These are phyloP conservation scores for Trissoscelio sp. DNA, from an alignment of 2,888 invertebrate species.

Conservation along the genomic window DNA sequence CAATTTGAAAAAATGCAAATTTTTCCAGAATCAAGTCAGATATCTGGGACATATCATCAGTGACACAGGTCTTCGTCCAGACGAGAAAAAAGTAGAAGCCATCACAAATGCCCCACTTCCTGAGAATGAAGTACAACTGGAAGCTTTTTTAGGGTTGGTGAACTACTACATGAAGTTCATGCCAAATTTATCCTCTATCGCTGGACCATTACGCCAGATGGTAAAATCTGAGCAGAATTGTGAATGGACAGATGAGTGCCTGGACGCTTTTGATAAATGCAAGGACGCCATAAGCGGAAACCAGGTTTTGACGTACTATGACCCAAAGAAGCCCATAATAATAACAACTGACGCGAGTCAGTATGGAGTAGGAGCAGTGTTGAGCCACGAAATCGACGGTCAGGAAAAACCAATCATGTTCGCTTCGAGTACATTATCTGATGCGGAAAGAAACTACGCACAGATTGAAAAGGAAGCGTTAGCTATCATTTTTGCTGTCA, in stretches of 20 bases:
- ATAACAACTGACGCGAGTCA: constrained; percentile 78
- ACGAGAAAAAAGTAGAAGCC: constrained; percentile 18
- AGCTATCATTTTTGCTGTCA: constrained; percentile 72
- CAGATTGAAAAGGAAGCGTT: constrained; percentile 74
- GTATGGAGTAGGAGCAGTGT: constrained; percentile 75
- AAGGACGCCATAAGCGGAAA: constrained; percentile 71
- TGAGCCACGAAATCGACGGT: constrained; percentile 61
- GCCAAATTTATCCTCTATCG: constrained; percentile 15
- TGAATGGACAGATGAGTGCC: constrained; percentile 7
- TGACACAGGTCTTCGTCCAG: constrained; percentile 53
- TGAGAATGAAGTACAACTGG: constrained; percentile 66
- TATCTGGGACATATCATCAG: constrained; percentile 75
- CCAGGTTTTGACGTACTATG: constrained; percentile 67
- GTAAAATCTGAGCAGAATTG: constrained; percentile 8
- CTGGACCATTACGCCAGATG: constrained; percentile 25
- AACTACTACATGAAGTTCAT: constrained; percentile 77
- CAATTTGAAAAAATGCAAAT: constrained; percentile 74
- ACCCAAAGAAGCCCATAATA: constrained; percentile 61
- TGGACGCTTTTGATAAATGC: constrained; percentile 51
- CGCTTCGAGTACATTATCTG: constrained; percentile 66
- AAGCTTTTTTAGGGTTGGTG: constrained; percentile 73
- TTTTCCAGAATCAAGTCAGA: constrained; percentile 74
- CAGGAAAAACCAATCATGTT: constrained; percentile 69
- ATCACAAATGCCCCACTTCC: constrained; percentile 36
- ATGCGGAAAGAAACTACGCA: constrained; percentile 70